Conservation (phyloP, 2,888 invertebrate species). For the Neoaliturus tenellus region DNA sequence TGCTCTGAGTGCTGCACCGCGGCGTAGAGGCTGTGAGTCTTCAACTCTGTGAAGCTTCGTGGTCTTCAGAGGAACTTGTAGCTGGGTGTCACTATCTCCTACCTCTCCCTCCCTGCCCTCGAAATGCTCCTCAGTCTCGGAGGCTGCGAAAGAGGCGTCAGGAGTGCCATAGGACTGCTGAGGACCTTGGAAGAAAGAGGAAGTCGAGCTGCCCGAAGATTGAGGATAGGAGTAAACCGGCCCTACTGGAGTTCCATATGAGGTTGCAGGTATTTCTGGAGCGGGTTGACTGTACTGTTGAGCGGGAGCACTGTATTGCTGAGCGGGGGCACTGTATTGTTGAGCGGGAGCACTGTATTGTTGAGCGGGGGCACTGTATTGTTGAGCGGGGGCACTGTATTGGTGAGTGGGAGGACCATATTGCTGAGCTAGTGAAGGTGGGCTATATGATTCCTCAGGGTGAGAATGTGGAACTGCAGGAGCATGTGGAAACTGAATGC, state of each 20-base stretch:
- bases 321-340: no score
- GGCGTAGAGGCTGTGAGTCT: slow-evolving; percentile 61
- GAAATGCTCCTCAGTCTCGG: slow-evolving; percentile 8
- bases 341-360: no score
- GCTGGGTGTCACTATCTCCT: slow-evolving; percentile 59
- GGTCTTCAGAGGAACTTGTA: background rate
- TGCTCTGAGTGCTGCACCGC: slow-evolving; percentile 15
- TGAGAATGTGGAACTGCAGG: slow-evolving; percentile 50
- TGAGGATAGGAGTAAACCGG: background rate
- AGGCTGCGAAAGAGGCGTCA: slow-evolving; percentile 17
- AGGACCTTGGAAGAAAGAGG: background rate
- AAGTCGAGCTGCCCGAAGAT: background rate
- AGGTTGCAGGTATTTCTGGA: slow-evolving; percentile 58
- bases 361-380: no score
- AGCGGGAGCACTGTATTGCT: slow-evolving; percentile 26
- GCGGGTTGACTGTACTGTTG: slow-evolving; percentile 69
- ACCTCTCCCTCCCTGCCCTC: slow-evolving; percentile 1
- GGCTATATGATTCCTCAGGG: background rate
- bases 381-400: no score
- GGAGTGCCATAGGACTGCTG: background rate
- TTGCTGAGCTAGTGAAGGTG: slow-evolving; percentile 13
- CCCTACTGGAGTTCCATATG: slow-evolving; percentile 41
- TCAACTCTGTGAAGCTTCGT: slow-evolving; percentile 13
- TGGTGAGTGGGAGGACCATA: slow-evolving; percentile 23
- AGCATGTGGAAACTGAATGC: slow-evolving; percentile 56